A percentile compares a stretch with the other conserved stretches of the same genome.
Evolutionary conservation across 2,797 vertebrate genomes (phyloP).

Genomic region (Lagorchestes hirsutus): DNA sequence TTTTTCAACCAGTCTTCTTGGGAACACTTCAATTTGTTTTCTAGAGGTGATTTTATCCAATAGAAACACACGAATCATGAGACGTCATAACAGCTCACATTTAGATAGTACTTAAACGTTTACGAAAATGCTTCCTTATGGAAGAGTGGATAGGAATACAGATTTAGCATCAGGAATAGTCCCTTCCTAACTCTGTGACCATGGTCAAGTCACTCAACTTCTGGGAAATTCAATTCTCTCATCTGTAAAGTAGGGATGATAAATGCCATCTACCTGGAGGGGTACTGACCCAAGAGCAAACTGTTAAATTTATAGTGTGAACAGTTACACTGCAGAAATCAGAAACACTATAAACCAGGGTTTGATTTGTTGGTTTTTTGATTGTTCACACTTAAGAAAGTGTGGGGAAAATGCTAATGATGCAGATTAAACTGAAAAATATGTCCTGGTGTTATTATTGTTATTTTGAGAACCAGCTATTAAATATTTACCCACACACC

Average conservation of each 20-base stretch:
- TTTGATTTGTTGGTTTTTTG: neutral
- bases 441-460: neutral
- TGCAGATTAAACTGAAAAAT: neutral
- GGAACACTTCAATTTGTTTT: neutral
- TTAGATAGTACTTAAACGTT: neutral
- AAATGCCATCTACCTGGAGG: neutral
- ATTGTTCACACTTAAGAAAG: neutral
- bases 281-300: neutral
- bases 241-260: neutral
- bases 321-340: neutral
- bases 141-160: neutral
- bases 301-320: neutral
- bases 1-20: neutral
- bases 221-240: neutral
- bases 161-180: neutral
- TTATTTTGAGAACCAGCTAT: neutral
- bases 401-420: neutral
- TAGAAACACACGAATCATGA: slow-evolving; percentile 39
- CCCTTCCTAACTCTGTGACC: neutral
- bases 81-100: neutral
- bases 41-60: slow-evolving; percentile 43
- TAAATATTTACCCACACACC: neutral
- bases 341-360: neutral
- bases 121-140: neutral
- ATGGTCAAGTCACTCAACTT: neutral